These are phyloP conservation scores for Brachyistius frenatus DNA, from an alignment of 2,113 vertebrate species.

Conservation along the genomic window DNA sequence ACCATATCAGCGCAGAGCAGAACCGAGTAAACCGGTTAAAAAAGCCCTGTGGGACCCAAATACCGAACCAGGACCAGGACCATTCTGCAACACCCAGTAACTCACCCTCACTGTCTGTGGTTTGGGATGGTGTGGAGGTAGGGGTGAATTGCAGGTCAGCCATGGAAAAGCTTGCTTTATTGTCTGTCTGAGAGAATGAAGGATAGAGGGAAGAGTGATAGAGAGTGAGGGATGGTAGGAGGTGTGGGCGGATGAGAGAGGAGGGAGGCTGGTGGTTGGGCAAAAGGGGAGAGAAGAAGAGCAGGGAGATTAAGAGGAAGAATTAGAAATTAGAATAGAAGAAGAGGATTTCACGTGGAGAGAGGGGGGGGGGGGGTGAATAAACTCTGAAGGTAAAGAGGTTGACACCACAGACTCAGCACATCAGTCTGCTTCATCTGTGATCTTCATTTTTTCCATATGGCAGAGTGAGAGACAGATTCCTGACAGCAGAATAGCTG, in stretches of 20 bases:
- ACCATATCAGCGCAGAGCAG: slow-evolving; percentile 51
- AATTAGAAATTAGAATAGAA: slow-evolving; percentile 19
- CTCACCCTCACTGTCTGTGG: slow-evolving; percentile 70
- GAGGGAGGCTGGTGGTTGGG: slow-evolving; percentile 27
- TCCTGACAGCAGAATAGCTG: slow-evolving; percentile 31
- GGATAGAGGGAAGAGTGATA: slow-evolving; percentile 56
- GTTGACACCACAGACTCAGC: slow-evolving; percentile 28
- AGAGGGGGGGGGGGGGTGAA: not conserved
- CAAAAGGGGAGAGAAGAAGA: slow-evolving; percentile 3
- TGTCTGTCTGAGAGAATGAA: slow-evolving; percentile 70
- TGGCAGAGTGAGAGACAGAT: slow-evolving; percentile 34
- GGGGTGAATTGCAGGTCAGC: slow-evolving; percentile 83
- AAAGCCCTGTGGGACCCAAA: slow-evolving; percentile 57
- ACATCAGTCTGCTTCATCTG: slow-evolving; percentile 23
- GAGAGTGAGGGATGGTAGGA: slow-evolving; percentile 42
- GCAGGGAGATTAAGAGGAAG: slow-evolving; percentile 18
- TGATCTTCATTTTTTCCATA: slow-evolving; percentile 55
- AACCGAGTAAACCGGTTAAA: slow-evolving; percentile 19
- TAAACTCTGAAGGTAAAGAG: slow-evolving; percentile 23
- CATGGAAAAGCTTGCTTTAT: slow-evolving; percentile 74
- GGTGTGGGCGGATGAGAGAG: slow-evolving; percentile 12
- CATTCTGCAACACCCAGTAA: slow-evolving; percentile 67
- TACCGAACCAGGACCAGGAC: slow-evolving; percentile 51
- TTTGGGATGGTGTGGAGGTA: slow-evolving; percentile 73
- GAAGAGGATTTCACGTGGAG: slow-evolving; percentile 37